Evolutionary conservation across 2,888 invertebrate genomes (phyloP).

Genomic region (Acleris sparsana): DNA sequence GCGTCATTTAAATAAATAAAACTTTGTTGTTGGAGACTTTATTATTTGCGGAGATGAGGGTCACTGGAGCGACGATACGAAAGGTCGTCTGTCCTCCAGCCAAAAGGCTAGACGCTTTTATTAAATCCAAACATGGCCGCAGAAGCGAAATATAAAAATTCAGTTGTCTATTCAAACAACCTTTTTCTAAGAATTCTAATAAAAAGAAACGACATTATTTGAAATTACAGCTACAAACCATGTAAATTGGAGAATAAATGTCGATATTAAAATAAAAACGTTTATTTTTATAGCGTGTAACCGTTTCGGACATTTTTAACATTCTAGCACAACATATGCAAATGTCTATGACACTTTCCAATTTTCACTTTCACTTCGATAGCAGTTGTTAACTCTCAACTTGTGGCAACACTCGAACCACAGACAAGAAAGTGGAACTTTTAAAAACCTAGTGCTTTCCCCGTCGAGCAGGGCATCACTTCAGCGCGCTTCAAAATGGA

Average conservation of each 20-base stretch:
- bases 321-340: slow-evolving; percentile 27
- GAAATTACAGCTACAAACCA: slow-evolving; percentile 6
- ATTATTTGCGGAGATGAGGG: slow-evolving; percentile 26
- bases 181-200: too few relatives aligned
- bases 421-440: slow-evolving; percentile 32
- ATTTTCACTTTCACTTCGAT: slow-evolving; percentile 29
- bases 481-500: slow-evolving; percentile 34
- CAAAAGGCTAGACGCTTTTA: slow-evolving; percentile 4
- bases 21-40: slow-evolving; percentile 5
- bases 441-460: slow-evolving; percentile 24
- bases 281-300: slow-evolving; percentile 28
- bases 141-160: background rate
- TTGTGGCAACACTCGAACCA: slow-evolving; percentile 26
- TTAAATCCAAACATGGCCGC: slow-evolving; percentile 13
- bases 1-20: slow-evolving; percentile 20
- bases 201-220: background rate
- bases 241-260: slow-evolving; percentile 26
- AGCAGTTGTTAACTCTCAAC: slow-evolving; percentile 31
- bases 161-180: too few relatives aligned
- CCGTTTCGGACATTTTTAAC: slow-evolving; percentile 19
- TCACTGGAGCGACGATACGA: slow-evolving; percentile 12
- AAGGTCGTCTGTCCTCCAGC: slow-evolving; percentile 23
- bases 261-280: slow-evolving; percentile 23
- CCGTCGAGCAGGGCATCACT: slow-evolving; percentile 16
- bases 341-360: slow-evolving; percentile 31